These are phyloP conservation scores for Muscicapa comitata DNA, from an alignment of 2,797 vertebrate genomes.

Conservation along the genomic window DNA sequence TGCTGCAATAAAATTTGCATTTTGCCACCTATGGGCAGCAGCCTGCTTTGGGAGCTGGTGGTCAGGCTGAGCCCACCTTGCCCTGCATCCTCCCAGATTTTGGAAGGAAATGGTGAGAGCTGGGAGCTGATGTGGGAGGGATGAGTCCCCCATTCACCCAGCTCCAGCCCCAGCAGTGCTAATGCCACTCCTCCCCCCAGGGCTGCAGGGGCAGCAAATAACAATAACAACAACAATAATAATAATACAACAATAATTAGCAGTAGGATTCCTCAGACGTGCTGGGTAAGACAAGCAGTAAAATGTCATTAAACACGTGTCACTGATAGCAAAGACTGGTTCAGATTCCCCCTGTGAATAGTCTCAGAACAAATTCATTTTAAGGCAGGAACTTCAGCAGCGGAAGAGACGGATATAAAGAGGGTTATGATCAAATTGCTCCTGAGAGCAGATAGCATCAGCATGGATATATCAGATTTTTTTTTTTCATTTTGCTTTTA, in stretches of 20 bases:
- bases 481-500: background rate
- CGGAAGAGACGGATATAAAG: background rate
- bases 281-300: background rate
- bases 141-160: accelerated
- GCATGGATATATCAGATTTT: background rate
- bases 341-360: background rate
- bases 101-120: background rate
- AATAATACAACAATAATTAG: background rate
- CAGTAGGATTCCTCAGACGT: background rate
- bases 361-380: constrained; percentile 2
- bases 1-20: constrained; percentile 18
- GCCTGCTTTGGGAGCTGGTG: accelerated
- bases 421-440: constrained; percentile 9
- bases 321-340: background rate
- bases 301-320: background rate
- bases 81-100: accelerated
- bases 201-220: background rate
- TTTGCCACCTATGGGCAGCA: background rate
- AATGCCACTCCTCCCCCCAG: background rate
- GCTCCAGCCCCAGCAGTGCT: background rate
- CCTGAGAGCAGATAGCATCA: background rate
- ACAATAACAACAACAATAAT: background rate
- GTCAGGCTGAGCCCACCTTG: background rate
- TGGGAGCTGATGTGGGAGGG: background rate
- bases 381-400: background rate